Evolutionary conservation across 2,888 invertebrate genomes (phyloP).

Genomic region (Thereva unica): DNA sequence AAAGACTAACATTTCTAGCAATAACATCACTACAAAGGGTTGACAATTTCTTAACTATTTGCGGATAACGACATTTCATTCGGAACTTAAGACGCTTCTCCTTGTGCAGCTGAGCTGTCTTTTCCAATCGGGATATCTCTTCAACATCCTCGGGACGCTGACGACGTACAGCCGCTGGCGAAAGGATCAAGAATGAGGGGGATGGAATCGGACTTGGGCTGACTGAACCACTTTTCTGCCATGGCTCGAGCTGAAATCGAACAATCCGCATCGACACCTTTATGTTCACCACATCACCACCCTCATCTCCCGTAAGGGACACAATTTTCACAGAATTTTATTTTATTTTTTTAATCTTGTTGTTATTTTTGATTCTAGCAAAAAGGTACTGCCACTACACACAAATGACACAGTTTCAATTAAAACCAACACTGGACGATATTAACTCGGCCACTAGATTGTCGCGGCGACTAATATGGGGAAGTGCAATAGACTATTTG

Average conservation of each 20-base stretch:
- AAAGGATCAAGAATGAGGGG: constrained; percentile 51
- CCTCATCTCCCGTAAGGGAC: no score
- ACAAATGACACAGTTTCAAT: constrained; percentile 17
- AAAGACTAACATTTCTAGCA: constrained; percentile 59
- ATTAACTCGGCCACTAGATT: constrained; percentile 1
- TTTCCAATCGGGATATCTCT: constrained; percentile 47
- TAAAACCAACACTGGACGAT: constrained; percentile 6
- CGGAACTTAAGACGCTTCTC: constrained; percentile 41
- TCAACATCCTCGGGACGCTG: constrained; percentile 55
- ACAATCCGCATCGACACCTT: constrained; percentile 54
- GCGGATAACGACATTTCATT: constrained; percentile 57
- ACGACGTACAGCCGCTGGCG: constrained; percentile 54
- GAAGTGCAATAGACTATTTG: neutral
- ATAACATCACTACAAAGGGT: constrained; percentile 64
- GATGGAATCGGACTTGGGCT: constrained; percentile 54
- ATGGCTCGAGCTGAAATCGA: constrained; percentile 58
- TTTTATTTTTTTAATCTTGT: no score
- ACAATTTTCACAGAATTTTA: no score
- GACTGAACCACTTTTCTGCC: constrained; percentile 55
- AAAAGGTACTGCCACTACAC: no score
- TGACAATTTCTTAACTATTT: constrained; percentile 59
- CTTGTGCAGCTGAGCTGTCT: constrained; percentile 41
- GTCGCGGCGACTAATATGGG: neutral
- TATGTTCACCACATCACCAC: neutral
- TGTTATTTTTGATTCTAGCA: no score